These are phyloP conservation scores for Hermatobates lingyangjiaoensis DNA, from an alignment of 1,140 invertebrate species.

Conservation along the genomic window DNA sequence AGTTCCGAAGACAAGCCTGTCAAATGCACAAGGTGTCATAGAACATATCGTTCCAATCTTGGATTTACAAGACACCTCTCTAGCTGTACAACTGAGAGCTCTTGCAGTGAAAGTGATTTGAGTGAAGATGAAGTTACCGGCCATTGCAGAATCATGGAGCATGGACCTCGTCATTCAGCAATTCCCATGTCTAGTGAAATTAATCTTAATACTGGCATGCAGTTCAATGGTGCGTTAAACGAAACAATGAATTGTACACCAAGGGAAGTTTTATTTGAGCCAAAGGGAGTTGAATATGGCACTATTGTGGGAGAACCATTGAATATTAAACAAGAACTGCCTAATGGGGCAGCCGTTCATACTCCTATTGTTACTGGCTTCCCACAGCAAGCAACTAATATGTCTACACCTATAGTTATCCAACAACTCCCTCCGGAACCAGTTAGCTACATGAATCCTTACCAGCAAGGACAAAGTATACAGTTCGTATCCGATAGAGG, in stretches of 20 bases:
- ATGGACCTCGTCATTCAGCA: not conserved
- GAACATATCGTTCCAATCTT: slow-evolving; percentile 69
- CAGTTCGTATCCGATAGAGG: slow-evolving; percentile 49
- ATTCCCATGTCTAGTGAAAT: not conserved
- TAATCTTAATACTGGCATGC: not conserved
- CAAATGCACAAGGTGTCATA: slow-evolving; percentile 68
- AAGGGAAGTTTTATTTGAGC: no score
- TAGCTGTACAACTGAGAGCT: slow-evolving; percentile 45
- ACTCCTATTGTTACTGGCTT: not conserved
- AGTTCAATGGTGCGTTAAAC: no score
- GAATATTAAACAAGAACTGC: not conserved
- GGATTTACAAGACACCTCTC: slow-evolving; percentile 67
- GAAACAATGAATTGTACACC: no score
- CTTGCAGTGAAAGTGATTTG: slow-evolving; percentile 52
- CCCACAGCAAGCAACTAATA: not conserved
- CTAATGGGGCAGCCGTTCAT: not conserved
- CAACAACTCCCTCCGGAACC: slow-evolving; percentile 42
- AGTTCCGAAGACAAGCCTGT: slow-evolving; percentile 44
- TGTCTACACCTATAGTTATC: slow-evolving; percentile 38
- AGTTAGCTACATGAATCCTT: slow-evolving; percentile 40
- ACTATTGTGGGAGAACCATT: not conserved
- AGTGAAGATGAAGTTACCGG: slow-evolving; percentile 12
- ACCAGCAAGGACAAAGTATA: slow-evolving; percentile 39
- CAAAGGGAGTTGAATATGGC: no score
- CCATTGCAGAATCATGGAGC: not conserved